Base-by-base conservation (phyloP, 2,797 vertebrate genomes). In the Pipistrellus pygmaeus region DNA sequence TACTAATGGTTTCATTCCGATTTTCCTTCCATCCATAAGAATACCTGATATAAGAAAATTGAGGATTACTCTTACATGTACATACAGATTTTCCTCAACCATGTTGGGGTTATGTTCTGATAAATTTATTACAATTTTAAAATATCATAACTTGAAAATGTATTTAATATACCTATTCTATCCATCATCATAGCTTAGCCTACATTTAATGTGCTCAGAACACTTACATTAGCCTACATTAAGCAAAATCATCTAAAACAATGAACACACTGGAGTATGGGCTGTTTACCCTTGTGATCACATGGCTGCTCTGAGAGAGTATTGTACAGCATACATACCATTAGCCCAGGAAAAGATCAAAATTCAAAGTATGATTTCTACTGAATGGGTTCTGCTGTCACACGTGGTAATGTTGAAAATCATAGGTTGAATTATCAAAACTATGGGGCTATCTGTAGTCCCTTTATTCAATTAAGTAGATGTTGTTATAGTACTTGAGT, bases 381-480 rank as follows among this genome's bases (percentile, higher is more conserved):
- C 3, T 81, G 55, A n/a, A 62, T 62, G 38, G 11, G 5, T 44
- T n/a, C 18, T 30, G 10, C 78, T 62, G 20, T 81, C 57, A 62
- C 38, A 44, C 57, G 30, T 21, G 6, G 11, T 62, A 44, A 64
- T 46, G 38, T 20, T 62, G 27, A 46, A 64, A 62, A 46, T 44
- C 18, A 3, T n/a, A 81, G 41, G 27, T 21, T 30, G 18, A 62
- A 62, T 81, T 62, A 14, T 44, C 41, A 0, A 11, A 20, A 81
- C 41, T 44, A 30, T 30, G 25, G 17, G 13, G n/a, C 9, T 3
- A 17, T 30, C 38, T 8, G 0, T 2, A 71, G 9, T 64, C 6
- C 5, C 11, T 75, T 94, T 60, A 66, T 66, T 94, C 35, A 81
- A 90, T 69, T 76, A 88, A 76, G 44, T 91, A 41, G n/a, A 7